phyloP scores from a whole-genome alignment of 2,113 vertebrate species.

The Gobius niger region DNA sequence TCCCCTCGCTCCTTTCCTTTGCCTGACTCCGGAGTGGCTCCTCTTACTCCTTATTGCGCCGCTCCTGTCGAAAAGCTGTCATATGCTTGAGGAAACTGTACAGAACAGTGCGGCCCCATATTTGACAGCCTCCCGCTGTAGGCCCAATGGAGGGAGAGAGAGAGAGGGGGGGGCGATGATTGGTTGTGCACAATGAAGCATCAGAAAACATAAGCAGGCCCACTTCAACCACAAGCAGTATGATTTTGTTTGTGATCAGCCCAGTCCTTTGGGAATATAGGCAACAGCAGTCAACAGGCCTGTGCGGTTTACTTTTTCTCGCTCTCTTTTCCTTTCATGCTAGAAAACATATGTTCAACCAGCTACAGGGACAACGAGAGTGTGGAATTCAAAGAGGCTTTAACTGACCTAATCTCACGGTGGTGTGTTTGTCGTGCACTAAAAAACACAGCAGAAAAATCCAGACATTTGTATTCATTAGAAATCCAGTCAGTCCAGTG shows the following conservation, averaged over 20 bases:
- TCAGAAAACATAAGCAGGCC: conserved; percentile 24
- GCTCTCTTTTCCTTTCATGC: neutral
- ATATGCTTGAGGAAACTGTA: conserved; percentile 64
- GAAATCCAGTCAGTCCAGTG: neutral
- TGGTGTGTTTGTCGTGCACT: too few species aligned
- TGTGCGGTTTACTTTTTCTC: neutral
- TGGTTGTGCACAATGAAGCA: conserved; percentile 35
- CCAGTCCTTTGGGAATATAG: conserved; percentile 12
- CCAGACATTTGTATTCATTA: neutral
- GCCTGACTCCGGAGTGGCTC: conserved; percentile 19
- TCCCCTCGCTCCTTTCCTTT: conserved; percentile 12
- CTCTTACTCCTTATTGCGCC: conserved; percentile 46
- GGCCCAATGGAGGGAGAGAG: neutral
- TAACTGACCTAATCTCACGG: neutral
- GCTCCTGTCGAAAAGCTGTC: conserved; percentile 57
- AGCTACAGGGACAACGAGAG: neutral
- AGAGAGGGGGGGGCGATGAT: conserved; percentile 4
- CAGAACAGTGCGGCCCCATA: conserved; percentile 40
- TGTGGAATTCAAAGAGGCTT: neutral
- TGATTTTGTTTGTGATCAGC: conserved; percentile 16
- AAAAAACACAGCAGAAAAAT: too few species aligned
- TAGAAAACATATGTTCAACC: neutral
- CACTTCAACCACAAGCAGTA: conserved; percentile 13
- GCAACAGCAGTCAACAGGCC: conserved; percentile 2
- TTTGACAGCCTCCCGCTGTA: conserved; percentile 60